Conservation (phyloP, 2,888 invertebrate genomes). For the Dugesia japonica region DNA sequence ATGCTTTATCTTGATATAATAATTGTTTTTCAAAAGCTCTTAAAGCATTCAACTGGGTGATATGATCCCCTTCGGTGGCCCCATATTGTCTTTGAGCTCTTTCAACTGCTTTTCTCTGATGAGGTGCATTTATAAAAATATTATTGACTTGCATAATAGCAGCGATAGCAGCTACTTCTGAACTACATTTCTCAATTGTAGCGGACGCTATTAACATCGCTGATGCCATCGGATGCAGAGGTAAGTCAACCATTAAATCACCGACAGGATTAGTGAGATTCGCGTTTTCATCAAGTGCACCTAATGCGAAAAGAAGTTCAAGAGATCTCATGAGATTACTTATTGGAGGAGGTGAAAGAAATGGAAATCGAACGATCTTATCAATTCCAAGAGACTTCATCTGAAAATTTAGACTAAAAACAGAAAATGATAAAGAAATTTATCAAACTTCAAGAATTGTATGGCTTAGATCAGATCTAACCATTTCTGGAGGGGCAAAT, state of each 20-base stretch:
- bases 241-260: constrained; percentile 72
- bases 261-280: constrained; percentile 65
- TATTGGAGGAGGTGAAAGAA: constrained; percentile 62
- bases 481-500: constrained; percentile 75
- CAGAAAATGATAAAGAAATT: constrained; percentile 54
- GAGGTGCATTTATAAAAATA: constrained; percentile 62
- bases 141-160: constrained; percentile 86
- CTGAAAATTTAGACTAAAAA: constrained; percentile 56
- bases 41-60: constrained; percentile 71
- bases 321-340: constrained; percentile 66
- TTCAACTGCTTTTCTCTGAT: constrained; percentile 45
- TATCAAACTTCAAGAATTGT: constrained; percentile 5
- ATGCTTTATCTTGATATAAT: background rate
- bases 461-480: constrained; percentile 64
- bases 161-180: constrained; percentile 72
- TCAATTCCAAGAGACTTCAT: constrained; percentile 81
- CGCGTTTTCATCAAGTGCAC: constrained; percentile 48
- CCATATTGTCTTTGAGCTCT: constrained; percentile 62
- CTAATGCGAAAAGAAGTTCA: constrained; percentile 70
- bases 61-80: constrained; percentile 72
- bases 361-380: constrained; percentile 65
- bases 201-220: constrained; percentile 60
- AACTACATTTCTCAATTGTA: constrained; percentile 65
- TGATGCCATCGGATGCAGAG: constrained; percentile 68
- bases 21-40: constrained; percentile 51